These are phyloP conservation scores for Eilema caniola DNA, from an alignment of 2,888 invertebrate genomes.

Conservation along the genomic window DNA sequence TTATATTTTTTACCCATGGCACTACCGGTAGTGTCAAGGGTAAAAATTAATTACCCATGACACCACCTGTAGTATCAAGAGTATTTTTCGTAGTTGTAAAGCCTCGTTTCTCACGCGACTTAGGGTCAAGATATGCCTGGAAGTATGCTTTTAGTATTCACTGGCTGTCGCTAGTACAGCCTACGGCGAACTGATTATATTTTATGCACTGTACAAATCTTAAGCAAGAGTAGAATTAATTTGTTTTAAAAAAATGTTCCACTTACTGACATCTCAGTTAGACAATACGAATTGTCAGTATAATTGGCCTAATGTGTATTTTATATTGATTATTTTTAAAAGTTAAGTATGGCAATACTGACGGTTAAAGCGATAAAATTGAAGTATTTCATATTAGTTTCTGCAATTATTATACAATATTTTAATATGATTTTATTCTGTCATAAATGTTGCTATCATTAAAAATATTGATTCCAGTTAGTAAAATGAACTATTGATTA, in stretches of 20 bases:
- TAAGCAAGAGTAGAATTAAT: background rate
- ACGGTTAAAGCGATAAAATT: conserved; percentile 23
- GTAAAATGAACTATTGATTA: background rate
- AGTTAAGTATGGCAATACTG: conserved; percentile 15
- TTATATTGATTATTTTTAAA: conserved; percentile 12
- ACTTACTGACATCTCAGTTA: conserved; percentile 39
- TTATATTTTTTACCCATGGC: too few relatives aligned
- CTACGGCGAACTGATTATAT: background rate
- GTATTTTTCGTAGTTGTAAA: too few relatives aligned
- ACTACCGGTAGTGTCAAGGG: too few relatives aligned
- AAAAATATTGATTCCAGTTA: background rate
- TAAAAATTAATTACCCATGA: too few relatives aligned
- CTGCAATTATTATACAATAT: too few relatives aligned
- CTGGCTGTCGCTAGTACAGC: too few relatives aligned
- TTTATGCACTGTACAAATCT: background rate
- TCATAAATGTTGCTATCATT: background rate
- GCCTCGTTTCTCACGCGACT: too few relatives aligned
- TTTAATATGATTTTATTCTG: conserved; percentile 1
- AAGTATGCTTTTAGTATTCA: too few relatives aligned
- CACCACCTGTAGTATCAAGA: too few relatives aligned
- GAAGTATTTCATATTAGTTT: conserved; percentile 5
- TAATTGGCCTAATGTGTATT: conserved; percentile 18
- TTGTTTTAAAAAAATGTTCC: background rate
- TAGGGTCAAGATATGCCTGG: too few relatives aligned
- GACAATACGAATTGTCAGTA: conserved; percentile 36